Evolutionary conservation across 2,113 vertebrate species (phyloP).

Genomic region (Bos indicus): DNA sequence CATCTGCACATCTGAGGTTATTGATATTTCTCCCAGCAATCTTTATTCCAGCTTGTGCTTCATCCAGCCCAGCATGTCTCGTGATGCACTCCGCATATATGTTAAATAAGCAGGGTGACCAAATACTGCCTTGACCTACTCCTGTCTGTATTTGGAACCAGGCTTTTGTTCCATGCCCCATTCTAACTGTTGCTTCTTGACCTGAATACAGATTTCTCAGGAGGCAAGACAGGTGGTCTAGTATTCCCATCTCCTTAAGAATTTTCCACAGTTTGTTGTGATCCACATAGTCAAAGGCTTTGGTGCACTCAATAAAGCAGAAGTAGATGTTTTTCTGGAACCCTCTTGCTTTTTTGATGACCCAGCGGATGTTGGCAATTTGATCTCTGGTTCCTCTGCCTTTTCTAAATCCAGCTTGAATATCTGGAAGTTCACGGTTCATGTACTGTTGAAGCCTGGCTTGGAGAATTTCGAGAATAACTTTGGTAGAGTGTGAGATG

Average conservation of each 20-base stretch:
- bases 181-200: neutral
- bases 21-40: neutral
- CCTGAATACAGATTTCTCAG: neutral
- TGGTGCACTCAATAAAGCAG: neutral
- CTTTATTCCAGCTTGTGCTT: neutral
- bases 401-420: neutral
- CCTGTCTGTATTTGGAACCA: neutral
- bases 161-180: neutral
- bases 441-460: neutral
- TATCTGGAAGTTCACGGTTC: neutral
- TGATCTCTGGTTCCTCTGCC: neutral
- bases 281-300: neutral
- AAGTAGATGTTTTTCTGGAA: neutral
- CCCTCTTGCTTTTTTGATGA: neutral
- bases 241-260: neutral
- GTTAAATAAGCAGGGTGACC: neutral
- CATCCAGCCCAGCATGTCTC: neutral
- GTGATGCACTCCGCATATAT: neutral
- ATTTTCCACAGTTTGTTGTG: neutral
- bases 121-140: neutral
- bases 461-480: neutral
- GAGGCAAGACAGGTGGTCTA: neutral
- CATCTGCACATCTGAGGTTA: neutral
- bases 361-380: neutral
- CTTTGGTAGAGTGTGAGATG: neutral